Conservation (phyloP, 2,888 invertebrate genomes). For the Anthrax anthrax region DNA sequence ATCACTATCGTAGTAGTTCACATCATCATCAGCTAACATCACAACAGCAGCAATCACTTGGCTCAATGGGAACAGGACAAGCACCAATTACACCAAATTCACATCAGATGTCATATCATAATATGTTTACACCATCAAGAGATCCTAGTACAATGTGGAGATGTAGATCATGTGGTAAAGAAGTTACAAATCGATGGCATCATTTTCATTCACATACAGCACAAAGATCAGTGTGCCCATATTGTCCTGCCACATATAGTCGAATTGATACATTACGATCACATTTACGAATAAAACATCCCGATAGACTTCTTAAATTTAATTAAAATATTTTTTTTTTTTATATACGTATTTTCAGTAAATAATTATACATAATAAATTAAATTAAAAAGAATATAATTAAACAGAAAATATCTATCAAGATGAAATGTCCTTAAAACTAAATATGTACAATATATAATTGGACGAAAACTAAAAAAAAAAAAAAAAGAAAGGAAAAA, state of each 20-base stretch:
- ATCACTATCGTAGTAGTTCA: constrained; percentile 5
- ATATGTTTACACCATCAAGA: constrained; percentile 64
- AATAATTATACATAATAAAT: too few relatives aligned
- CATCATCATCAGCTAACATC: constrained; percentile 15
- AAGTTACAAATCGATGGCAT: constrained; percentile 79
- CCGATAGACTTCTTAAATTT: constrained; percentile 32
- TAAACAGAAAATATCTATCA: too few relatives aligned
- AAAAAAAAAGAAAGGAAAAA: background rate
- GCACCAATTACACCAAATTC: constrained; percentile 14
- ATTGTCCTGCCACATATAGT: constrained; percentile 76
- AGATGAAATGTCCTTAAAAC: too few relatives aligned
- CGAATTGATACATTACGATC: constrained; percentile 74
- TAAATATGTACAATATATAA: too few relatives aligned
- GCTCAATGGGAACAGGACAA: constrained; percentile 15
- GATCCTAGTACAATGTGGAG: constrained; percentile 63
- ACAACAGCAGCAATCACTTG: constrained; percentile 7
- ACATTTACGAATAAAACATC: constrained; percentile 65
- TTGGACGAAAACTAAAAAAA: background rate
- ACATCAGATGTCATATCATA: constrained; percentile 57
- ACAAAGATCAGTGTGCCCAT: constrained; percentile 65
- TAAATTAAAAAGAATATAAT: too few relatives aligned
- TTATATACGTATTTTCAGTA: too few relatives aligned
- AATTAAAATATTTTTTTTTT: constrained; percentile 14
- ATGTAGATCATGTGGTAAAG: constrained; percentile 70
- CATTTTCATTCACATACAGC: constrained; percentile 74